Conservation (phyloP, 1,140 invertebrate genomes). For the Andrena cerasifolii region DNA sequence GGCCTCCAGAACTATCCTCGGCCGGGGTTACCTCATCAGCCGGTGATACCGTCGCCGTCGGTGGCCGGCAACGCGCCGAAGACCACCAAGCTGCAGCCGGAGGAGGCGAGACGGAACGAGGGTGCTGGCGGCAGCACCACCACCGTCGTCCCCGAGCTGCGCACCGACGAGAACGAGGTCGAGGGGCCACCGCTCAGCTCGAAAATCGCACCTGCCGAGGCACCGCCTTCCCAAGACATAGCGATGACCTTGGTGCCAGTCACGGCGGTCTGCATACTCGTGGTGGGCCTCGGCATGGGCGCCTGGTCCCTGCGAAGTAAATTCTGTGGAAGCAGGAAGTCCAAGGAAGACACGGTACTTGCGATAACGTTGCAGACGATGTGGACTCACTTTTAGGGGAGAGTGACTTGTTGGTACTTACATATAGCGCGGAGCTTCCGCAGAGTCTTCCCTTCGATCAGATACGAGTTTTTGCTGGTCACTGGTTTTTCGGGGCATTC, state of each 20-base stretch:
- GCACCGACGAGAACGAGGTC: slow-evolving; percentile 63
- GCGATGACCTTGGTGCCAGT: slow-evolving; percentile 84
- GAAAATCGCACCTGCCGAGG: slow-evolving; percentile 70
- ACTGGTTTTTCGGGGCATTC: too few species aligned
- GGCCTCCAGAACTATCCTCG: slow-evolving; percentile 69
- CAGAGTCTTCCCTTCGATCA: too few species aligned
- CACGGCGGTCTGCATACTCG: slow-evolving; percentile 82
- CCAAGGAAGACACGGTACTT: slow-evolving; percentile 59
- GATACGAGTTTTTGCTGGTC: too few species aligned
- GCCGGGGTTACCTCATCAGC: slow-evolving; percentile 53
- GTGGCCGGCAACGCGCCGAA: slow-evolving; percentile 56
- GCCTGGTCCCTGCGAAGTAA: slow-evolving; percentile 84
- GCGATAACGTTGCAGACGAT: background rate
- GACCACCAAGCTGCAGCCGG: slow-evolving; percentile 72
- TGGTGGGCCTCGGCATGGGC: slow-evolving; percentile 83
- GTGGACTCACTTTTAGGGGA: background rate
- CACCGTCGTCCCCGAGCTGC: background rate
- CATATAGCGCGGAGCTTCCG: too few species aligned
- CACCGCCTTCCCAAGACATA: slow-evolving; percentile 77
- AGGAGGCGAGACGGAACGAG: slow-evolving; percentile 41
- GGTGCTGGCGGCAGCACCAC: slow-evolving; percentile 13
- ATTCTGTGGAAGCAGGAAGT: slow-evolving; percentile 82
- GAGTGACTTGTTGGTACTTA: too few species aligned
- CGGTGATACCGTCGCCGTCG: slow-evolving; percentile 50
- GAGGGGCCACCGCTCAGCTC: slow-evolving; percentile 74